These are phyloP conservation scores for Dinocampus coccinellae DNA, from an alignment of 2,888 invertebrate genomes.

Conservation along the genomic window DNA sequence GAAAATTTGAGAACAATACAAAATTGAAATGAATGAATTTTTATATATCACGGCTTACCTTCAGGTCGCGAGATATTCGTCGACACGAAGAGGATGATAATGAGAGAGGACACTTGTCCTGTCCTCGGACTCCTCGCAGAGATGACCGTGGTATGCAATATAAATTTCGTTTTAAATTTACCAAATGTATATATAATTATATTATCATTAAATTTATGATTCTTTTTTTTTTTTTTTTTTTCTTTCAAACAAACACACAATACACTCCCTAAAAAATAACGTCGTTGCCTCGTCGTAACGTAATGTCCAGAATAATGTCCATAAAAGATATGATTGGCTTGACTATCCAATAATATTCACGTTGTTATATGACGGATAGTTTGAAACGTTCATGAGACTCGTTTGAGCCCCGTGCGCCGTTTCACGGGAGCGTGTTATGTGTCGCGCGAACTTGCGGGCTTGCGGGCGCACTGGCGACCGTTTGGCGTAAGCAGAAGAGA, in stretches of 20 bases:
- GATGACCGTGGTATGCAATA: no score
- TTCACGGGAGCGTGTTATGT: conserved; percentile 51
- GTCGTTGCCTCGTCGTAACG: not conserved
- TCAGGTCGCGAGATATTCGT: conserved; percentile 7
- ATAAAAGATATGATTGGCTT: conserved; percentile 7
- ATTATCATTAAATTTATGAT: not conserved
- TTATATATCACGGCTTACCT: conserved; percentile 9
- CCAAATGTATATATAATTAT: not conserved
- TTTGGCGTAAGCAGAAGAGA: conserved; percentile 68
- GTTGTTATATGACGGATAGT: conserved; percentile 38
- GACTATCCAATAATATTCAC: conserved; percentile 24
- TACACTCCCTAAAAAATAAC: conserved; percentile 12
- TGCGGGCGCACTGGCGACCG: conserved; percentile 69
- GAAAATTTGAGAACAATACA: not conserved
- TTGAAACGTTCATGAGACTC: conserved; percentile 36
- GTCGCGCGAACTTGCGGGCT: conserved; percentile 69
- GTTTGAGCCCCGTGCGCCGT: conserved; percentile 45
- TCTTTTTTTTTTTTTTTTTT: not conserved
- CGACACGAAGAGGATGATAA: not conserved
- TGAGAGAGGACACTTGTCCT: not conserved
- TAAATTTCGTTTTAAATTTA: not conserved
- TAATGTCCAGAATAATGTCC: conserved; percentile 2
- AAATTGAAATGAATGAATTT: conserved; percentile 12
- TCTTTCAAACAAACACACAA: conserved; percentile 19
- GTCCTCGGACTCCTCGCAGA: conserved; percentile 2